Percentiles rank a stretch among this genome's conserved stretches.
phyloP scores from a whole-genome alignment of 2,797 vertebrate species.

The Sebastes goodei region DNA sequence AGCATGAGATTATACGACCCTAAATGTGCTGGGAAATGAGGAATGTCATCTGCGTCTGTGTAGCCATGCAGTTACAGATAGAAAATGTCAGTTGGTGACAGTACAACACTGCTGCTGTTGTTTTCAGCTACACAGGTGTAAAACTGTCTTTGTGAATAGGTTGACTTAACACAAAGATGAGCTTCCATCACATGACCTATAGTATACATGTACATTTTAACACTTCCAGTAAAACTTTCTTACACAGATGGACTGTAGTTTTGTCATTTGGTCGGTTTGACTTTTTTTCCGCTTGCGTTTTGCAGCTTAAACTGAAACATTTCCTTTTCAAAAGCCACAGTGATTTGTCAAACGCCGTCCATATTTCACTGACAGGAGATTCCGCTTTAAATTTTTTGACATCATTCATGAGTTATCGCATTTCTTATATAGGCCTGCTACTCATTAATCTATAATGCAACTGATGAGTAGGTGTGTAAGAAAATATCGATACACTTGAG shows the following conservation, averaged over 20 bases:
- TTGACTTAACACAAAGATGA: neutral
- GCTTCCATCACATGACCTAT: neutral
- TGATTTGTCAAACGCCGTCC: neutral
- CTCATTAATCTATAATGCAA: neutral
- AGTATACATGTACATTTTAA: neutral
- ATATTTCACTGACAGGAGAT: neutral
- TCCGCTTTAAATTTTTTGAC: neutral
- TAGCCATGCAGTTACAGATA: neutral
- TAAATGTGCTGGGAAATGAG: conserved; percentile 1
- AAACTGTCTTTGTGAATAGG: neutral
- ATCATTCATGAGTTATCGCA: neutral
- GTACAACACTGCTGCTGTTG: neutral
- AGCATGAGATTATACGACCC: neutral
- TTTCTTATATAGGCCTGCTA: neutral
- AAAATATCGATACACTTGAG: neutral
- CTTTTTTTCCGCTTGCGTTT: neutral
- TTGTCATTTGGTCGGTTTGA: neutral
- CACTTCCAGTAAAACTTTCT: neutral
- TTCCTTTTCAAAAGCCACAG: neutral
- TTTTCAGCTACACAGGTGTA: neutral
- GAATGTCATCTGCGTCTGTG: neutral
- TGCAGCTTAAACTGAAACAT: neutral
- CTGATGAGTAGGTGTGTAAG: neutral
- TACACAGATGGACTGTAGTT: neutral
- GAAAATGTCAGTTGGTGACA: conserved; percentile 6